Base-by-base conservation (phyloP, 1,140 invertebrate genomes). In the Nephotettix cincticeps region DNA sequence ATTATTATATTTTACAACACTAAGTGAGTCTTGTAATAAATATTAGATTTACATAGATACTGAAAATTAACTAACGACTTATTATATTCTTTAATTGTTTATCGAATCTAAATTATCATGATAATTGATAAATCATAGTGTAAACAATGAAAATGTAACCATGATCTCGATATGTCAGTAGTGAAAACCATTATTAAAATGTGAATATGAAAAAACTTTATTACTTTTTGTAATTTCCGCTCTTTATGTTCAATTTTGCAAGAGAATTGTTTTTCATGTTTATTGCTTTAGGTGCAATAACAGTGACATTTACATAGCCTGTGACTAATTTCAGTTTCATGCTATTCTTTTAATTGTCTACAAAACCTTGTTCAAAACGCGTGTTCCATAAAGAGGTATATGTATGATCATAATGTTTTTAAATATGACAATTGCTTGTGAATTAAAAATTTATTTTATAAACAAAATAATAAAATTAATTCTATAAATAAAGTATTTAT, bases 191-290 rank as follows among this genome's bases (percentile, higher is more conserved):
- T 51, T 51, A 51, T 51, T 51, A 51, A 51, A 51, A 51, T 51
- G 19, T 51, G 47, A 51, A 21, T 6, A 51, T n/a, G 47, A 51
- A n/a, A 51, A 51, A 11, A 11, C 47, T n/a, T 51, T 51, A 51
- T 51, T 51, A 51, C 47, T 51, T 51, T 21, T 51, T 51, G 47
- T 51, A 51, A 51, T 51, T 51, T 51, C 47, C 47, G 47, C 47
- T 51, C 47, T 51, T 51, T 51, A 51, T 51, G 47, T 51, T 17
- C 47, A 51, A 51, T 51, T 51, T 21, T 19, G 47, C 47, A 51
- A 51, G 47, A 21, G 47, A 51, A 51, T 17, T 51, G 47, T 51
- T 51, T 51, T 51, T 36, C 47, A 51, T 51, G 47, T 51, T 51
- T 51, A 51, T 51, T 51, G 47, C 47, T 51, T 36, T 36, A 51